These are phyloP conservation scores for Leptinotarsa tumamoca DNA, from an alignment of 2,888 invertebrate genomes.

Conservation along the genomic window DNA sequence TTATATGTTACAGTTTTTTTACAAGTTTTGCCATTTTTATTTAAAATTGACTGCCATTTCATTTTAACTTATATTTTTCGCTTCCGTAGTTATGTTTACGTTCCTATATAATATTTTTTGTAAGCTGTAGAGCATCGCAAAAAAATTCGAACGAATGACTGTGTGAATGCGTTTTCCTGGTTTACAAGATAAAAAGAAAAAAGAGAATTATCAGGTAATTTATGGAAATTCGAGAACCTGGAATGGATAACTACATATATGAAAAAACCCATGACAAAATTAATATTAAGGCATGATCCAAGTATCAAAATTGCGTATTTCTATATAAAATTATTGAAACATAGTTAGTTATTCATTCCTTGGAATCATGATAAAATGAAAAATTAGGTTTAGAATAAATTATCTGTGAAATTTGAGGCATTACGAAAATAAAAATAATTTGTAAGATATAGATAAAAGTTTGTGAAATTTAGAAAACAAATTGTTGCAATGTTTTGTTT, in stretches of 20 bases:
- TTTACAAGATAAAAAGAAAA: not conserved
- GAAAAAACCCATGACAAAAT: constrained; percentile 22
- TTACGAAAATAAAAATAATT: constrained; percentile 58
- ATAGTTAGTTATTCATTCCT: constrained; percentile 43
- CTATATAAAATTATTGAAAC: constrained; percentile 22
- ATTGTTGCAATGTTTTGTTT: constrained; percentile 60
- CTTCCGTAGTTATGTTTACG: constrained; percentile 60
- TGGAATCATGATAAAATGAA: constrained; percentile 44
- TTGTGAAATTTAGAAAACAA: constrained; percentile 59
- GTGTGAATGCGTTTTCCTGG: constrained; percentile 42
- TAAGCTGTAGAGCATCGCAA: constrained; percentile 55
- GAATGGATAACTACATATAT: constrained; percentile 6
- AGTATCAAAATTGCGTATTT: constrained; percentile 30
- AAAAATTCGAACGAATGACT: constrained; percentile 48
- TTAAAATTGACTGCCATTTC: constrained; percentile 62
- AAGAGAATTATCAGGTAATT: not conserved
- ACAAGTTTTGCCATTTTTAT: constrained; percentile 59
- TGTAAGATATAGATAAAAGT: constrained; percentile 59
- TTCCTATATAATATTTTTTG: constrained; percentile 59
- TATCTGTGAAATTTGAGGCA: constrained; percentile 60
- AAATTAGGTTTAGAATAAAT: constrained; percentile 56
- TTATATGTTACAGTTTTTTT: constrained; percentile 53
- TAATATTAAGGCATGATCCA: constrained; percentile 37
- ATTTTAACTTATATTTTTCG: constrained; percentile 58
- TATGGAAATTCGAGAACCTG: not conserved